phyloP scores from a whole-genome alignment of 2,797 vertebrate species.

The Onychomys leucogaster region DNA sequence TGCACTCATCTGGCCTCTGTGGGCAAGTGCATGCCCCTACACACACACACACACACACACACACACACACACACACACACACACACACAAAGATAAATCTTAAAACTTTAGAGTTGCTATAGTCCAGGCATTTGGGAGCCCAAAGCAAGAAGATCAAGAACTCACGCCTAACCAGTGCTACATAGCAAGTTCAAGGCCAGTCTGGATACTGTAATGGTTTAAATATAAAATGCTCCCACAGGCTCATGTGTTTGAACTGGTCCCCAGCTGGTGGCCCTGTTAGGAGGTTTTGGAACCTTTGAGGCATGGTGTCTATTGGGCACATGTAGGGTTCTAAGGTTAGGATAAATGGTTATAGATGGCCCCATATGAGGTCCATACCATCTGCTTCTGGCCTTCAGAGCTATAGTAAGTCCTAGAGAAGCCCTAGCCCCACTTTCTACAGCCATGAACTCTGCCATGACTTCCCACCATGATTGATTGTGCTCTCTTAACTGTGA shows the following conservation, averaged over 20 bases:
- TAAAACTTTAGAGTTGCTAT: background rate
- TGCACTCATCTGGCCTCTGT: background rate
- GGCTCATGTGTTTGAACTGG: background rate
- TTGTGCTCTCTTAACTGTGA: background rate
- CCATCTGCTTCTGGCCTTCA: background rate
- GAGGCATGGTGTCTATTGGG: background rate
- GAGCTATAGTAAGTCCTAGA: background rate
- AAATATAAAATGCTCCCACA: background rate
- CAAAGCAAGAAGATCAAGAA: background rate
- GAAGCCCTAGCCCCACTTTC: background rate
- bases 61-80: background rate
- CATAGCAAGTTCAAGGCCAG: background rate
- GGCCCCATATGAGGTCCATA: background rate
- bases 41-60: background rate
- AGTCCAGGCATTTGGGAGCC: background rate
- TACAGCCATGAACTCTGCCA: background rate
- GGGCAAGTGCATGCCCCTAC: background rate
- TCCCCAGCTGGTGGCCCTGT: background rate
- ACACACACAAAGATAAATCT: background rate
- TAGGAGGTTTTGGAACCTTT: background rate
- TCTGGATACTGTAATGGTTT: background rate
- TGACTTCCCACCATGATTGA: background rate
- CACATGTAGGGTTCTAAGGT: background rate
- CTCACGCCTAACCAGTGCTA: background rate
- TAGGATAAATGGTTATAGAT: too few species aligned